Base-by-base conservation (phyloP, 1,140 invertebrate species). In the Drosophila ercepeae region DNA sequence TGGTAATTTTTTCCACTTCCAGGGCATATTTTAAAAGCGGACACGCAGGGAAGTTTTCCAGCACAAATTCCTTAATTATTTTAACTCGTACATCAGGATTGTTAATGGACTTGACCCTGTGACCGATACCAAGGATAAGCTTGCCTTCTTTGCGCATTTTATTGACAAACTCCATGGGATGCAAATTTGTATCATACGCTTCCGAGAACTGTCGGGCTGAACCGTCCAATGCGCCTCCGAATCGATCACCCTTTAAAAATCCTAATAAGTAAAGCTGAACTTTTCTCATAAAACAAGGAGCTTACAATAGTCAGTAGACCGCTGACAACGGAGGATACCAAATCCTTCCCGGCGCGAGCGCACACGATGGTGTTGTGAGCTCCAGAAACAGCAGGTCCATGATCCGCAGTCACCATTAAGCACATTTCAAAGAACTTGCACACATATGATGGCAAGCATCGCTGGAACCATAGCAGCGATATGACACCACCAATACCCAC, bases 311-410 rank as follows among this genome's bases (percentile, higher is more conserved):
- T 99, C 3, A 99, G 93, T 11, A 99, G 93, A 23, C 99, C 99
- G 72, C 98, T 99, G 34, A 99, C 97, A 6, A 98, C 97, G 19
- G 97, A 98, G 1, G 98, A 99, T 42, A 99, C 97, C 18, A 99
- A 94, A 94, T 99, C 99, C 93, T 99, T 99, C 14, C 99, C 99
- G 44, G 99, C 99, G 68, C 99, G 92, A 1, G 99, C 98, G 90
- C 98, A 99, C 5, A 99, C 99, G 91, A 99, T 99, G 11, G 99
- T 99, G 91, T 99, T 99, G 91, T 99, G 99, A 0, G 99, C 99
- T 13, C 99, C 99, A 6, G 97, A 99, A 0, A 99, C 99, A 8
- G 99, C 99, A 0, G 99, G 99, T 19, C 99, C 99, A 91, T 99
- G 99, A 93, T 99, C 99, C 46, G 99, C 99, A 0, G 99, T 99